A percentile compares a stretch with the other conserved stretches of the same genome.
Evolutionary conservation across 2,797 vertebrate genomes (phyloP).

Genomic region (Anisognathus igniventris): DNA sequence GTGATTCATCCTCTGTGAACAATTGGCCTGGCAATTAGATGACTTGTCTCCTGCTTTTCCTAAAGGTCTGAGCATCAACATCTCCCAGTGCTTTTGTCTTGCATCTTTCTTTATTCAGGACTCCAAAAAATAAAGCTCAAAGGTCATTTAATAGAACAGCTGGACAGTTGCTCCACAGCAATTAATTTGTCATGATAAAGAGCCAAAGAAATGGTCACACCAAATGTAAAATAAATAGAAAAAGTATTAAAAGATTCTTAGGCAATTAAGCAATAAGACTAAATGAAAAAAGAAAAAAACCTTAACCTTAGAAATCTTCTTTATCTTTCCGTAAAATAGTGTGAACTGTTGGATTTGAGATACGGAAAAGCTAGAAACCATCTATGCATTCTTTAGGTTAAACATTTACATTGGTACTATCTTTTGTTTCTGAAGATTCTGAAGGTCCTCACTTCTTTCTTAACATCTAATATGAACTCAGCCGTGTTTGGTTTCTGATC

Average conservation of each 20-base stretch:
- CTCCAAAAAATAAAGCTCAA: not conserved
- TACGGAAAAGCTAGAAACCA: not conserved
- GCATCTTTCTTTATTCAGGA: not conserved
- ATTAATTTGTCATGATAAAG: not conserved
- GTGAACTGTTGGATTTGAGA: not conserved
- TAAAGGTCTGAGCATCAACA: not conserved
- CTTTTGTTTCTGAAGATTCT: not conserved
- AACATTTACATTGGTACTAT: not conserved
- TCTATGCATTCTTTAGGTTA: accelerated
- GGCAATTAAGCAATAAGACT: not conserved
- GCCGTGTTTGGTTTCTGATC: not conserved
- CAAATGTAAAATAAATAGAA: not conserved
- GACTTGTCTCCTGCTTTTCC: not conserved
- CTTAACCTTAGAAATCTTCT: not conserved
- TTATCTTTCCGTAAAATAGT: not conserved
- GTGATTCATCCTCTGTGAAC: not conserved
- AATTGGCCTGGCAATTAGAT: not conserved
- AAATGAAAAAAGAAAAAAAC: accelerated
- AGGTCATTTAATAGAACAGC: not conserved
- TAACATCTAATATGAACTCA: not conserved
- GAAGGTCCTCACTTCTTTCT: not conserved
- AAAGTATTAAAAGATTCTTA: not conserved
- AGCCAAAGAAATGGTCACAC: not conserved
- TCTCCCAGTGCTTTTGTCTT: not conserved
- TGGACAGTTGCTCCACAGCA: not conserved